Conservation (phyloP, 2,797 vertebrate genomes). For the Denticeps clupeoides region DNA sequence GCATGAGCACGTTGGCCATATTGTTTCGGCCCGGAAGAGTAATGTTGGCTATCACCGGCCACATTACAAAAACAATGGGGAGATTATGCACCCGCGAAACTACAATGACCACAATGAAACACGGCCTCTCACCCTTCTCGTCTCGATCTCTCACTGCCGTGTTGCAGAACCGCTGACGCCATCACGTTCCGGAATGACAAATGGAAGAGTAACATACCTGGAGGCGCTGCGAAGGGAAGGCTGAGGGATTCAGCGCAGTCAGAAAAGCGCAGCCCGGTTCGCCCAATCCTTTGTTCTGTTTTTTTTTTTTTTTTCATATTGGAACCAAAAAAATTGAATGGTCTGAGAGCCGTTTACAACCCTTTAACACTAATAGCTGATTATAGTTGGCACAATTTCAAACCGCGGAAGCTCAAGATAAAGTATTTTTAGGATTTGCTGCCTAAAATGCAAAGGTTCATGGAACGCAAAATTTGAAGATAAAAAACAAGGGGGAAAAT, state of each 20-base stretch:
- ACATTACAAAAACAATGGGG: slow-evolving; percentile 5
- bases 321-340: too few relatives aligned
- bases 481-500: too few relatives aligned
- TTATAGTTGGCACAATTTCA: too few relatives aligned
- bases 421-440: too few relatives aligned
- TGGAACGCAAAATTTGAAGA: too few relatives aligned
- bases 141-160: slow-evolving; percentile 2
- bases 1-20: not conserved
- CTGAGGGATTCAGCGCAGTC: slow-evolving; percentile 42
- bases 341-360: too few relatives aligned
- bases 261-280: slow-evolving; percentile 39
- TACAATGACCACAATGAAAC: slow-evolving; percentile 35
- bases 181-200: slow-evolving; percentile 59
- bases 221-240: slow-evolving; percentile 46
- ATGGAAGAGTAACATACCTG: slow-evolving; percentile 56
- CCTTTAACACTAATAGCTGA: too few relatives aligned
- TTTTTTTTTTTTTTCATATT: not conserved
- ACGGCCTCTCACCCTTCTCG: not conserved
- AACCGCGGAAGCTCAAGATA: too few relatives aligned
- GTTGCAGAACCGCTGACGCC: slow-evolving; percentile 57
- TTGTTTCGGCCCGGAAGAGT: not conserved
- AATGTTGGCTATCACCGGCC: not conserved
- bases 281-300: not conserved
- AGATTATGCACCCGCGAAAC: slow-evolving; percentile 23
- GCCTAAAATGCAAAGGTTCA: too few relatives aligned